These are phyloP conservation scores for Palythoa heliodiscus DNA, from an alignment of 92 coral and sea anemone genomes.

Conservation along the genomic window DNA sequence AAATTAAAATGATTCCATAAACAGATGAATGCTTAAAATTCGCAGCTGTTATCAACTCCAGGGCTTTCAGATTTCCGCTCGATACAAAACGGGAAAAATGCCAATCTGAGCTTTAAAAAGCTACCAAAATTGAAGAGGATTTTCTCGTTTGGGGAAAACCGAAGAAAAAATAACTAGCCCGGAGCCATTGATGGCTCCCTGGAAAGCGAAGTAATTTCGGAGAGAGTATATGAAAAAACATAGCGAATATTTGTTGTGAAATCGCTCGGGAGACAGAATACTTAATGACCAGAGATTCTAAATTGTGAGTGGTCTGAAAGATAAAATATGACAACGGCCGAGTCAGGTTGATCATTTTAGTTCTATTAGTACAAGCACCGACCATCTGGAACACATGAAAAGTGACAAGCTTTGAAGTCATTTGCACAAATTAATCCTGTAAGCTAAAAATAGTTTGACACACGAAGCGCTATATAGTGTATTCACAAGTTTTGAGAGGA, in stretches of 20 bases:
- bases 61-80: slow-evolving; percentile 45
- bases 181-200: slow-evolving; percentile 23
- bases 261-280: slow-evolving; percentile 48
- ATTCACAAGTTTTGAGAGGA: background rate
- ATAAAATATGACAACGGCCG: slow-evolving; percentile 41
- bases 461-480: slow-evolving; percentile 24
- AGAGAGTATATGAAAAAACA: slow-evolving; percentile 11
- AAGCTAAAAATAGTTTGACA: slow-evolving; percentile 35
- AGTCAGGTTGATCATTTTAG: slow-evolving; percentile 44
- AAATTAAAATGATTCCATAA: slow-evolving; percentile 93
- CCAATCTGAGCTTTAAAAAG: slow-evolving; percentile 19
- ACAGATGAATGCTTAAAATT: slow-evolving; percentile 80
- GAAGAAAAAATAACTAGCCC: slow-evolving; percentile 4
- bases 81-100: slow-evolving; percentile 49
- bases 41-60: slow-evolving; percentile 76
- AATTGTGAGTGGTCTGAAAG: slow-evolving; percentile 32
- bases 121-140: slow-evolving; percentile 33
- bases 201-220: slow-evolving; percentile 25
- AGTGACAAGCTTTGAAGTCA: slow-evolving; percentile 33
- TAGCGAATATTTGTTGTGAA: slow-evolving; percentile 45
- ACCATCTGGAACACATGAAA: slow-evolving; percentile 44
- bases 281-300: slow-evolving; percentile 37
- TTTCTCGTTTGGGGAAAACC: slow-evolving; percentile 31
- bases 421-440: slow-evolving; percentile 43
- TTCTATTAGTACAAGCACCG: slow-evolving; percentile 29